These are phyloP conservation scores for Maniola hyperantus DNA, from an alignment of 2,888 invertebrate species.

Conservation along the genomic window DNA sequence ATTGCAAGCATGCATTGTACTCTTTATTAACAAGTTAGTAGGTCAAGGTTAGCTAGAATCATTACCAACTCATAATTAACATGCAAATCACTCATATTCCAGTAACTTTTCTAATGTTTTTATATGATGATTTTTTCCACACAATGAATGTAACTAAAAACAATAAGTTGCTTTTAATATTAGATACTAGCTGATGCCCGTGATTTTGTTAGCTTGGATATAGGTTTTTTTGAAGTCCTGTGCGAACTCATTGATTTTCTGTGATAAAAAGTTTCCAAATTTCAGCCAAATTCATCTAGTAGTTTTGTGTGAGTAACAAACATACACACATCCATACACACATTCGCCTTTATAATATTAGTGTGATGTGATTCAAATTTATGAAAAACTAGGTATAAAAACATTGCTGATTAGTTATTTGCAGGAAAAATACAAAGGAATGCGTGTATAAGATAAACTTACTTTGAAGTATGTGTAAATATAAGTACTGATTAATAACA, in stretches of 20 bases:
- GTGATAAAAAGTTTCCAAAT: no score
- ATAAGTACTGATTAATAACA: neutral
- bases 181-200: no score
- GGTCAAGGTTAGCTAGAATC: neutral
- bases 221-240: no score
- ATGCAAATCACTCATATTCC: neutral
- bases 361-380: no score
- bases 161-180: neutral
- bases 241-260: no score
- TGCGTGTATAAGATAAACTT: neutral
- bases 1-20: neutral
- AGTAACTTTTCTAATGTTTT: neutral
- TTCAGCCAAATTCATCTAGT: no score
- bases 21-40: neutral
- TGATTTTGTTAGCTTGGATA: no score
- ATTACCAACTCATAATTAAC: neutral
- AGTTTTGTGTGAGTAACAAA: no score
- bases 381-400: neutral
- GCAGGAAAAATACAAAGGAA: slow-evolving; percentile 4
- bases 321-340: no score
- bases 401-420: neutral
- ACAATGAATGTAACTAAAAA: neutral
- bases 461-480: neutral
- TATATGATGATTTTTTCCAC: no score
- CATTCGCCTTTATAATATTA: no score